Evolutionary conservation across 2,797 vertebrate genomes (phyloP), one percentile per base, ranked within the genome.

Genomic region (Heliangelus exortis): DNA sequence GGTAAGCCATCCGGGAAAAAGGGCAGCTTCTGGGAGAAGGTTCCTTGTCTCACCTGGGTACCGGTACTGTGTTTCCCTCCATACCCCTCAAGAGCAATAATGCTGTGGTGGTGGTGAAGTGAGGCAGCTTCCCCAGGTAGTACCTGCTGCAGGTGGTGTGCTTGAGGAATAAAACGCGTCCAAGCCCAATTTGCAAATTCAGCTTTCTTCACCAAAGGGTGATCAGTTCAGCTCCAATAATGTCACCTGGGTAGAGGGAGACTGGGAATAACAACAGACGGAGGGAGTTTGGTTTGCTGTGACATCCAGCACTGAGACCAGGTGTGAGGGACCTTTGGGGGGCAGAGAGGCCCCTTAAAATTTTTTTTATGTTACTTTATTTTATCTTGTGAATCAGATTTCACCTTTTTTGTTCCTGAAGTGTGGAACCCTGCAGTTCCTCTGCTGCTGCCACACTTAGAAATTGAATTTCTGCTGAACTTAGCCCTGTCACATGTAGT

Each of bases 361-460:
- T 61, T 36, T 71, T 81, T 76, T 22, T 77, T 39, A n/a, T 31
- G 13, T 58, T 57, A 67, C 73, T 78, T 90, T 61, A 58, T 87
- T 92, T 85, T 82, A 84, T 86, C 84, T 90, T 0, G n/a, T 47
- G 31, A 34, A 84, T 91, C 55, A 61, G 45, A 83, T 92, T 94
- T 87, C 58, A 43, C 58, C 34, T 95, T 53, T 96, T 89, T 87
- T 78, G 62, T 94, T 89, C 69, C 66, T 79, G 53, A 23, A 68
- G 18, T 4, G 0, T 84, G 90, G 59, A 79, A 87, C 75, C 69
- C 75, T 76, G 65, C 7, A 6, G 78, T 72, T 91, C 72, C 15
- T 69, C 58, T 6, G 20, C 62, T 82, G 62, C 75, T 51, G 34
- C 23, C 21, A 78, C 29, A 45, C 84, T 78, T 31, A 71, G 94